phyloP scores from a whole-genome alignment of 2,797 vertebrate species.

The Syndactyla subalaris region DNA sequence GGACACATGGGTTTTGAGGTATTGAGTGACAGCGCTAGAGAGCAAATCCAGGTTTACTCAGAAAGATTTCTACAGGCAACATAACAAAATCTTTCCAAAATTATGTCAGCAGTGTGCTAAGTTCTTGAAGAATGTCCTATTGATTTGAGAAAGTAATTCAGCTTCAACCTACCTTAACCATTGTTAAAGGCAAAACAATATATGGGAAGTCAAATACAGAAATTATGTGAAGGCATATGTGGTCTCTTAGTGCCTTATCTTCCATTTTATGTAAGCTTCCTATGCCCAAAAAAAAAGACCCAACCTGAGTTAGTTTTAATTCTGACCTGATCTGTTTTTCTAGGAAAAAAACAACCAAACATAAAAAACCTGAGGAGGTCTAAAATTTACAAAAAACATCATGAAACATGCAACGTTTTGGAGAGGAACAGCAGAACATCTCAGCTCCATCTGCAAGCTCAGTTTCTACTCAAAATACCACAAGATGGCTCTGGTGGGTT shows the following conservation, averaged over 20 bases:
- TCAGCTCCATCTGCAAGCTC: not conserved
- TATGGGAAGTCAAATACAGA: not conserved
- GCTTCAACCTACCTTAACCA: not conserved
- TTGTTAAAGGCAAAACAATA: not conserved
- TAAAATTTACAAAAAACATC: not conserved
- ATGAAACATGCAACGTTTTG: not conserved
- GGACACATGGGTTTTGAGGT: not conserved
- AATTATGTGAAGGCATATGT: not conserved
- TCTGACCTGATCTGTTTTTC: not conserved
- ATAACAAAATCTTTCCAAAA: not conserved
- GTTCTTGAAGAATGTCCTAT: not conserved
- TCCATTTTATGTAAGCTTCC: not conserved
- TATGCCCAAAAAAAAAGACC: not conserved
- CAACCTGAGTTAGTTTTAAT: not conserved
- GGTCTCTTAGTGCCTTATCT: not conserved
- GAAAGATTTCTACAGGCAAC: not conserved
- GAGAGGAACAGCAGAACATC: not conserved
- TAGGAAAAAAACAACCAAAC: rapidly evolving
- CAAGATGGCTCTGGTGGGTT: slow-evolving; percentile 29
- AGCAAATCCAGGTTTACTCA: not conserved
- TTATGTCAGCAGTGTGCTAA: not conserved
- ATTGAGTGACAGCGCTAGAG: not conserved
- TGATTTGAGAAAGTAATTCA: not conserved
- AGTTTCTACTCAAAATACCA: not conserved
- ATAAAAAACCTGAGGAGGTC: not conserved